phyloP scores from a whole-genome alignment of 2,113 vertebrate genomes.

The Trachemys scripta region DNA sequence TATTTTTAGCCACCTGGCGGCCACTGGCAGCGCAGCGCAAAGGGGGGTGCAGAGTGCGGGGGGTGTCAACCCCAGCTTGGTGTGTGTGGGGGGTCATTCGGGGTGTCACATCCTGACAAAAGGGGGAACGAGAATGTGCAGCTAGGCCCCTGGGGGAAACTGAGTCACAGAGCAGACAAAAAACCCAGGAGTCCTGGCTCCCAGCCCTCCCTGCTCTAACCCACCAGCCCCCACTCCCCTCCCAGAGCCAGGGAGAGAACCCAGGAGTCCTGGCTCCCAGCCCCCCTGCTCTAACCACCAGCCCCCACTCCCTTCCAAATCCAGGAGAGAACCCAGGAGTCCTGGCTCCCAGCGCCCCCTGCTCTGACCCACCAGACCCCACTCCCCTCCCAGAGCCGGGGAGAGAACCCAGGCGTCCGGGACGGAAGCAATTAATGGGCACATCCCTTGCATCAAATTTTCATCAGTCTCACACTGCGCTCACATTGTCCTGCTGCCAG shows the following conservation, averaged over 20 bases:
- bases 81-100: no score
- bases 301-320: no score
- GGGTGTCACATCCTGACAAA: no score
- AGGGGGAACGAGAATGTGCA: background rate
- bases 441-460: background rate
- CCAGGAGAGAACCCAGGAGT: background rate
- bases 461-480: background rate
- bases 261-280: no score
- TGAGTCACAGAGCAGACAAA: background rate
- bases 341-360: background rate
- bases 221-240: no score
- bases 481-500: no score
- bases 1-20: background rate
- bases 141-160: background rate
- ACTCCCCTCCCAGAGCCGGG: accelerated
- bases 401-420: background rate
- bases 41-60: no score
- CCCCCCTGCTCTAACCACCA: no score
- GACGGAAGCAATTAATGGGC: background rate
- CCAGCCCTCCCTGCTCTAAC: no score
- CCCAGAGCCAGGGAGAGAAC: no score
- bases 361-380: background rate
- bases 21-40: no score
- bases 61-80: no score
- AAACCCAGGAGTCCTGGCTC: background rate